Base-by-base conservation (phyloP, 2,888 invertebrate genomes). In the Drosophila putrida region DNA sequence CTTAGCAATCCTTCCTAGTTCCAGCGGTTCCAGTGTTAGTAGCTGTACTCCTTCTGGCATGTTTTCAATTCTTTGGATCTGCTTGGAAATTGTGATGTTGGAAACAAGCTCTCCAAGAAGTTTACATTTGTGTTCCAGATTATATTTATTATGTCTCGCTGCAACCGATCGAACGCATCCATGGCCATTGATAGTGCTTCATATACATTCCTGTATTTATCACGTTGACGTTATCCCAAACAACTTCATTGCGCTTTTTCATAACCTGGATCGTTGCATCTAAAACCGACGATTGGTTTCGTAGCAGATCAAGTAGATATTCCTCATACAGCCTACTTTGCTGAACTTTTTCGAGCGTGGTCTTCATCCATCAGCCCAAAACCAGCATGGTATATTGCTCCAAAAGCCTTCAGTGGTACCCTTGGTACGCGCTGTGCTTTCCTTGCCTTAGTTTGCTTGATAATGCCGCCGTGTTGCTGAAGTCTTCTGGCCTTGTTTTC, bases 11-110 rank as follows among this genome's bases (percentile, higher is more conserved):
- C 36, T 11, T 36, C 11, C 36, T n/a, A 36, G 36, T 6, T 36
- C 36, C 3, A 36, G 9, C 36, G 36, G 36, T 4, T 36, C n/a
- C n/a, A 36, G 36, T n/a, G n/a, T 36, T 36, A n/a, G 36, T n/a
- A 36, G 36, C 5, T 36, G 36, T 36, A n/a, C 36, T 36, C 36
- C 36, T n/a, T 36, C 36, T 11, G n/a, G n/a, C 36, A 36, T 36
- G n/a, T 36, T 36, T n/a, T n/a, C 36, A 36, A 36, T 36, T n/a
- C n/a, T 36, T 36, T 36, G 36, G 11, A n/a, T 36, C n/a, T 33
- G 33, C 33, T 2, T 20, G 3, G 20, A 20, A 20, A 20, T 20
- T 20, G 3, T 20, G 20, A 3, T 3, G 20, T 20, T 20, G 20
- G 20, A 20, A 20, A 3, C 20, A 20, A 1, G 20, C 20, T 20